Evolutionary conservation across 92 coral and sea anemone species (phyloP), one percentile per base, ranked within the genome.

Genomic region (Palythoa grandiflora): DNA sequence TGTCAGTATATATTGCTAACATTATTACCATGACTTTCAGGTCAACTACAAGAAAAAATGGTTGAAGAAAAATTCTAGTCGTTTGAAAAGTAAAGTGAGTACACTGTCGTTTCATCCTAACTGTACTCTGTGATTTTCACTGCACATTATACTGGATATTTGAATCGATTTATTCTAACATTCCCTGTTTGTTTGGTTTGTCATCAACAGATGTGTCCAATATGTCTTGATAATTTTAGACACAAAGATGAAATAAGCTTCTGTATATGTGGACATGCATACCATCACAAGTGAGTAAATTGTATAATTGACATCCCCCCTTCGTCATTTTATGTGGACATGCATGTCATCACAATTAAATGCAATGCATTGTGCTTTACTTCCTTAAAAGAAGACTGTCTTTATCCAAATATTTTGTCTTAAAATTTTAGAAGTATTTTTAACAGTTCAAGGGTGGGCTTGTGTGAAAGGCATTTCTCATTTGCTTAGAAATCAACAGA

Each of bases 221-320:
- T 94, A 63, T 94, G 98, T 77, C 89, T 94, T 54, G 98, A 94
- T 10, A 94, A 94, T 77, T 94, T 94, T 77, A 88, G 53, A 75
- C 74, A 77, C 76, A 87, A 90, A 79, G 95, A 92, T 48, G 94
- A 94, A 71, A 91, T 94, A 3, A 93, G 93, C 55, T 83, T 93
- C 80, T 94, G 98, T 63, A 80, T 54, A 60, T 94, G 98, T 93
- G 98, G 98, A 35, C 98, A 94, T 84, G 98, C 98, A 0, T 94
- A 94, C 65, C 98, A 94, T 84, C 90, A 92, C 92, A 94, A 94
- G 98, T 94, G 83, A 89, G 98, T 93, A 57, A 57, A 54, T 40
- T 40, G 7, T 44, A 2, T 44, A 8, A 44, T 8, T 28, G 28
- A 28, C 28, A 28, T 28, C 28, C 28, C 48, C 48, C 48, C 48